A percentile compares a stretch with the other conserved stretches of the same genome.
These are phyloP conservation scores for Conopomorpha cramerella DNA, from an alignment of 1,140 invertebrate genomes.

Conservation along the genomic window DNA sequence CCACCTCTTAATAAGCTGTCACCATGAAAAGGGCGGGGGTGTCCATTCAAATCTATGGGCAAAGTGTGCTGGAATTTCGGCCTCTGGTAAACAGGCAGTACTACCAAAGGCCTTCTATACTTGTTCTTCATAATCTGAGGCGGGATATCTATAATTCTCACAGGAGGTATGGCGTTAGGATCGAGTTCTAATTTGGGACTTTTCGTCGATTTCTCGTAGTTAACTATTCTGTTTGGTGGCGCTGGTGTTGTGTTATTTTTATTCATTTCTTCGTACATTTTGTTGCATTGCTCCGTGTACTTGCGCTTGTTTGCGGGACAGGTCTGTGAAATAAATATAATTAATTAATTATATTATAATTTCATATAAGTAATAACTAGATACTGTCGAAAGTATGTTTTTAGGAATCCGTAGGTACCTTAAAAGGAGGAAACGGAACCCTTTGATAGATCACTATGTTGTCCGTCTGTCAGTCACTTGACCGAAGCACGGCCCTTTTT, in stretches of 20 bases:
- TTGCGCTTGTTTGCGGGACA: conserved; percentile 24
- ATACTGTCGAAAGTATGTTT: not conserved
- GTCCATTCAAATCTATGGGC: not conserved
- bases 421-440: no score
- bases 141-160: conserved; percentile 18
- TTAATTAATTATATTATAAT: not conserved
- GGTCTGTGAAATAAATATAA: conserved; percentile 20
- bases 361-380: not conserved
- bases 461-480: no score
- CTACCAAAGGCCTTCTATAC: conserved; percentile 15
- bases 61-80: not conserved
- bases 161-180: conserved; percentile 16
- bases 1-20: not conserved
- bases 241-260: no score
- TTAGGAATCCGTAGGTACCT: no score
- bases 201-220: conserved; percentile 11
- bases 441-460: no score
- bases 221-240: conserved; percentile 5
- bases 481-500: no score
- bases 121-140: conserved; percentile 3
- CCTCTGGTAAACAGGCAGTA: conserved; percentile 27
- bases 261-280: conserved; percentile 23
- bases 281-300: conserved; percentile 16
- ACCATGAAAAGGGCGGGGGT: no score
- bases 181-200: conserved; percentile 10